A percentile compares a stretch with the other conserved stretches of the same genome.
Conservation (phyloP, 1,140 invertebrate species). For the Mesaphorura yosii region DNA sequence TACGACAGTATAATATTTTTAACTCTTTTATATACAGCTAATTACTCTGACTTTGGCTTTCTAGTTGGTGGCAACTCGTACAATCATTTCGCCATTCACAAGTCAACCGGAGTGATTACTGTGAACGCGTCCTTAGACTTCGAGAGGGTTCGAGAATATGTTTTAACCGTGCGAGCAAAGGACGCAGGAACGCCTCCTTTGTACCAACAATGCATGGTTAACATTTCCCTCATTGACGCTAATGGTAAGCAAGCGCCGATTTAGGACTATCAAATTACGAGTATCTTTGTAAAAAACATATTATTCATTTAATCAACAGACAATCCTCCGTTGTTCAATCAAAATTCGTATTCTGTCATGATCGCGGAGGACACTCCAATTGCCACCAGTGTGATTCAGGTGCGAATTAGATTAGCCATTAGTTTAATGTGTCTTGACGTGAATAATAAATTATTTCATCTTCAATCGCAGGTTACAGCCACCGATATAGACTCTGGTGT, state of each 20-base stretch:
- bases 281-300: background rate
- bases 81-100: conserved; percentile 66
- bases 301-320: conserved; percentile 40
- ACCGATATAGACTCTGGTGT: conserved; percentile 68
- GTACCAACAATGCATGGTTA: conserved; percentile 59
- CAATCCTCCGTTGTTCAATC: conserved; percentile 67
- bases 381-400: conserved; percentile 57
- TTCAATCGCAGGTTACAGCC: conserved; percentile 45
- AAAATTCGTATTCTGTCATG: conserved; percentile 62
- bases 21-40: too few species aligned
- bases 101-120: conserved; percentile 54
- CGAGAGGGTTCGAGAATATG: conserved; percentile 72
- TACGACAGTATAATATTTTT: too few species aligned
- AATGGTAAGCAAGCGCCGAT: background rate
- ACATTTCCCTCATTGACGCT: conserved; percentile 56
- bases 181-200: conserved; percentile 71
- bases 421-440: too few species aligned
- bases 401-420: too few species aligned
- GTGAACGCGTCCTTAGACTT: conserved; percentile 69
- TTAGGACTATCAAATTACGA: background rate
- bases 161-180: conserved; percentile 76
- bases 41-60: too few species aligned
- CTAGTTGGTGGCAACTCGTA: conserved; percentile 79
- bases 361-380: conserved; percentile 64
- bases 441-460: conserved; percentile 3